Percentiles rank a stretch among this genome's conserved stretches.
phyloP scores from a whole-genome alignment of 2,888 invertebrate genomes.

The Dyspetes luteomarginatus region DNA sequence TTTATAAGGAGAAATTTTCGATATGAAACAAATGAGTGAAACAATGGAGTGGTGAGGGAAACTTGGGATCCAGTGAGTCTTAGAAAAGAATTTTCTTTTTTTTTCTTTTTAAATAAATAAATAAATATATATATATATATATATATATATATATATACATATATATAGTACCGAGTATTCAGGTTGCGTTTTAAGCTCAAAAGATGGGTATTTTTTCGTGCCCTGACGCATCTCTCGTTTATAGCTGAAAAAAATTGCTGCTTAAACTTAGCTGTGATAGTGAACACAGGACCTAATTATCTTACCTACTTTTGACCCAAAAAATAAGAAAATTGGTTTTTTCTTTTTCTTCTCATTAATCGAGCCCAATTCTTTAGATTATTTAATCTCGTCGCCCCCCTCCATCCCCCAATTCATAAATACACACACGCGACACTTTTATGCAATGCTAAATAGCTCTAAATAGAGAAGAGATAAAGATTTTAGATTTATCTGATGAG shows the following conservation, averaged over 20 bases:
- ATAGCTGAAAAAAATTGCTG: slow-evolving; percentile 70
- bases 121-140: no score
- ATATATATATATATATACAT: no score
- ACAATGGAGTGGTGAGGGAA: slow-evolving; percentile 73
- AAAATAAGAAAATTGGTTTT: slow-evolving; percentile 29
- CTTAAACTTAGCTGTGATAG: slow-evolving; percentile 80
- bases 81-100: slow-evolving; percentile 51
- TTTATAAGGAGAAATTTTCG: slow-evolving; percentile 41
- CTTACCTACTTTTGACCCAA: not conserved
- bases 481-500: slow-evolving; percentile 38
- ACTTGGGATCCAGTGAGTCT: slow-evolving; percentile 68
- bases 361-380: slow-evolving; percentile 24
- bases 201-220: slow-evolving; percentile 67
- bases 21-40: slow-evolving; percentile 34
- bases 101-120: slow-evolving; percentile 45
- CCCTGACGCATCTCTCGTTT: slow-evolving; percentile 30
- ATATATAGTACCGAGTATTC: slow-evolving; percentile 67
- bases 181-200: slow-evolving; percentile 49
- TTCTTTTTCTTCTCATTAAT: slow-evolving; percentile 14
- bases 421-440: slow-evolving; percentile 23
- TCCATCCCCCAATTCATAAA: not conserved
- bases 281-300: slow-evolving; percentile 81
- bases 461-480: slow-evolving; percentile 31
- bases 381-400: slow-evolving; percentile 9
- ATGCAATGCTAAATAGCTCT: slow-evolving; percentile 12